These are phyloP conservation scores for Mantis religiosa DNA, from an alignment of 2,888 invertebrate genomes.

Conservation along the genomic window DNA sequence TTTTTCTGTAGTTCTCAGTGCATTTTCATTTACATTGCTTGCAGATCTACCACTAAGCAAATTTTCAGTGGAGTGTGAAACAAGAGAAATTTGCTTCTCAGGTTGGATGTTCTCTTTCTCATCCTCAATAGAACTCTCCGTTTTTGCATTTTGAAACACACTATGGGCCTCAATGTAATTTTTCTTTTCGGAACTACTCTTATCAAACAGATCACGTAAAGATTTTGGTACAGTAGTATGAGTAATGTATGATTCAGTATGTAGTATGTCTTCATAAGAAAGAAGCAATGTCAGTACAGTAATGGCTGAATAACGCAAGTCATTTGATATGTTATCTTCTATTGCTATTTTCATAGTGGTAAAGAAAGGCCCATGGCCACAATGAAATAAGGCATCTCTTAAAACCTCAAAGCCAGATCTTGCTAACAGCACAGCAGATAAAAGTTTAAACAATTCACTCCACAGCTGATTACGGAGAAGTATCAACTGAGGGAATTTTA, in stretches of 20 bases:
- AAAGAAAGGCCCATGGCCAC: conserved; percentile 35
- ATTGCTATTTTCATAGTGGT: conserved; percentile 37
- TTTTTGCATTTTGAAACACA: not conserved
- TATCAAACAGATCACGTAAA: conserved; percentile 18
- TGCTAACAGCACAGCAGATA: conserved; percentile 41
- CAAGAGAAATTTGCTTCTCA: not conserved
- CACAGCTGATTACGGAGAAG: conserved; percentile 49
- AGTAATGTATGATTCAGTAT: conserved; percentile 8
- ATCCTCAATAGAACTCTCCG: not conserved
- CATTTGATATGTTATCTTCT: conserved; percentile 34
- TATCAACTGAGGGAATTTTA: conserved; percentile 41
- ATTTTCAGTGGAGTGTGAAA: not conserved
- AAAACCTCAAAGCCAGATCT: conserved; percentile 34
- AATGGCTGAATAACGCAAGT: conserved; percentile 40
- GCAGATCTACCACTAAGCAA: not conserved
- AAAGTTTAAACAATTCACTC: conserved; percentile 48
- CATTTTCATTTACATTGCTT: not conserved
- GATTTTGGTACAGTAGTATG: not conserved
- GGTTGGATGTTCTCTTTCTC: not conserved
- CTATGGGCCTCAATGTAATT: not conserved
- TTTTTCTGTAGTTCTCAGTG: not conserved
- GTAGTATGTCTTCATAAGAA: conserved; percentile 37
- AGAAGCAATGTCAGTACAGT: conserved; percentile 40
- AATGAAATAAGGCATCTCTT: conserved; percentile 37
- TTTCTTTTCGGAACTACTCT: not conserved